These are phyloP conservation scores for Ctenodactylus gundi DNA, from an alignment of 2,113 vertebrate genomes.

Conservation along the genomic window DNA sequence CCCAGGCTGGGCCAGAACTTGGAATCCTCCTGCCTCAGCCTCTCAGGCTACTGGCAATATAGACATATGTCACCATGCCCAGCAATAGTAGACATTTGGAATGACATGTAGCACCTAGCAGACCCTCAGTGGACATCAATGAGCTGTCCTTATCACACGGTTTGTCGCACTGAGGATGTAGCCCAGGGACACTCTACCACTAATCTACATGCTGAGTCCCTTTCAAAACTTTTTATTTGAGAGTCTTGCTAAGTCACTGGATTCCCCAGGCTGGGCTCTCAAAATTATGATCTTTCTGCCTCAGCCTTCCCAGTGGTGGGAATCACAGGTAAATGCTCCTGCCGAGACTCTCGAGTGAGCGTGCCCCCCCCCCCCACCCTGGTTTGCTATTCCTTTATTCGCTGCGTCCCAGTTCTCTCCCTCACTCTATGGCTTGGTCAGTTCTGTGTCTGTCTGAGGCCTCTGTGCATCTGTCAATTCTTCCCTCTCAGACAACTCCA, in stretches of 20 bases:
- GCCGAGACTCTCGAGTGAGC: neutral
- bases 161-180: neutral
- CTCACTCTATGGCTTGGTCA: neutral
- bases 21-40: no score
- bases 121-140: neutral
- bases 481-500: neutral
- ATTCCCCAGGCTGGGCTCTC: neutral
- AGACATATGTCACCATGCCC: no score
- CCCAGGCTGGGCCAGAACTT: no score
- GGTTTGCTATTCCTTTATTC: no score
- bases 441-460: neutral
- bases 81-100: neutral
- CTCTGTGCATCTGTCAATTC: neutral
- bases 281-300: neutral
- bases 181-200: neutral
- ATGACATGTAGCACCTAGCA: neutral
- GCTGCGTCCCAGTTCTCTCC: neutral
- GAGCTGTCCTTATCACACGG: neutral
- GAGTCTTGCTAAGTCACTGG: neutral
- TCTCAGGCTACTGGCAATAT: no score
- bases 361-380: neutral
- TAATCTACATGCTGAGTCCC: neutral
- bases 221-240: neutral
- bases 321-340: neutral
- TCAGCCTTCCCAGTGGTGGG: neutral